Evolutionary conservation across 2,113 vertebrate genomes (phyloP), one percentile per base, ranked within the genome.

Genomic region (Larimichthys polyactis): DNA sequence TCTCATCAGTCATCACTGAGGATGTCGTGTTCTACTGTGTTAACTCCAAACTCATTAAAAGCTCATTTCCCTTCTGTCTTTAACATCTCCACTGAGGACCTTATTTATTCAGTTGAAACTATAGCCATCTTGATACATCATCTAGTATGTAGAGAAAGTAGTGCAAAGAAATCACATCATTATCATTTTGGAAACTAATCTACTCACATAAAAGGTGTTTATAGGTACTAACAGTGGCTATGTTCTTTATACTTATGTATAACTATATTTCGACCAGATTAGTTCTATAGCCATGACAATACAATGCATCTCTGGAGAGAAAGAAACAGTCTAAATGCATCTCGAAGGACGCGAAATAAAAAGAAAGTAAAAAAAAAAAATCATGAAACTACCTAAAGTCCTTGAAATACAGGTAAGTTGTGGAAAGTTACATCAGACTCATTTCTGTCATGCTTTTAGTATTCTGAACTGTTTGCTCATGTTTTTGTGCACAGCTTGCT

Each of bases 11-110:
- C 88, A 85, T 83, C 58, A 29, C 67, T 65, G 79, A 77, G 49
- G 67, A 74, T 24, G 40, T 57, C 65, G 27, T 72, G 68, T 72
- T 84, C 75, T 55, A 58, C 58, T 46, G 66, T 64, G 55, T 83
- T 83, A 64, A 75, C 54, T 78, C 40, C 44, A 75, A 85, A 85
- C 68, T 84, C 89, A 77, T 88, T 90, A 82, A 84, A 87, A 82
- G 20, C 78, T 82, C 11, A 78, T 80, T 84, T 76, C 48, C 59
- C 52, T 19, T 54, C 52, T 59, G 59, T 75, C 27, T 73, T 71
- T 36, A 75, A 68, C 67, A 73, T 88, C 71, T 72, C 86, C 81
- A 36, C 7, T 1, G 86, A 86, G 78, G 64, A 77, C 17, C 78
- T 46, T 65, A 70, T 71, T 77, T 80, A 76, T 74, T 79, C 67